Base-by-base conservation (phyloP, 2,888 invertebrate species). In the Linnaemya vulpina region DNA sequence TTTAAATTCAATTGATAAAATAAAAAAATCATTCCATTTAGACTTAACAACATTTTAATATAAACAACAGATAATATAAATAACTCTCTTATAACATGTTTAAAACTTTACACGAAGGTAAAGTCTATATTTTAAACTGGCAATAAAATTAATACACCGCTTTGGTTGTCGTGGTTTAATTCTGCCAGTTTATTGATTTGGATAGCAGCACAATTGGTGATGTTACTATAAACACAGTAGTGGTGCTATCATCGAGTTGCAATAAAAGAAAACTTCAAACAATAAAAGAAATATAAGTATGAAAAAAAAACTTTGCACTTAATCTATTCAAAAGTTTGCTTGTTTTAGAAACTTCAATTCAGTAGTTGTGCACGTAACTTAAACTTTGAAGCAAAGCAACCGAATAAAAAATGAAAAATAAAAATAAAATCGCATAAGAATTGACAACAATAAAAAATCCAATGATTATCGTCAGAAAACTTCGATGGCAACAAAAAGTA, bases 271-370 rank as follows among this genome's bases (percentile, higher is more conserved):
- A 68, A 53, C 53, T 43, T 65, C 79, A 7, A 65, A 74, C 46
- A 74, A 74, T 60, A 76, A 60, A 53, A 63, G 35, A 35, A 38
- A 77, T 17, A 10, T 58, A n/a, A 58, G 58, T 10, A 22, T 3
- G 62, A 22, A 88, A 88, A 87, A 86, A 89, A 89, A 89, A 91
- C 89, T 89, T 90, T 89, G 87, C 88, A 89, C 90, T 89, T 90
- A 90, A 90, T 91, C 90, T 89, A 90, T 87, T 88, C 86, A 83
- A 87, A 87, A 87, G 86, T 88, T 87, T 76, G 73, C 86, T 87
- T 88, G 88, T 90, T 90, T 91, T 89, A 89, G 90, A 90, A 90
- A 90, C 91, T 90, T 90, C 88, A 88, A 90, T 89, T 88, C 89
- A 87, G 86, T 87, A 87, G 83, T 86, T 87, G 86, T 83, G 86